Base-by-base conservation (phyloP, 2,113 vertebrate genomes). In the Lanius collurio region DNA sequence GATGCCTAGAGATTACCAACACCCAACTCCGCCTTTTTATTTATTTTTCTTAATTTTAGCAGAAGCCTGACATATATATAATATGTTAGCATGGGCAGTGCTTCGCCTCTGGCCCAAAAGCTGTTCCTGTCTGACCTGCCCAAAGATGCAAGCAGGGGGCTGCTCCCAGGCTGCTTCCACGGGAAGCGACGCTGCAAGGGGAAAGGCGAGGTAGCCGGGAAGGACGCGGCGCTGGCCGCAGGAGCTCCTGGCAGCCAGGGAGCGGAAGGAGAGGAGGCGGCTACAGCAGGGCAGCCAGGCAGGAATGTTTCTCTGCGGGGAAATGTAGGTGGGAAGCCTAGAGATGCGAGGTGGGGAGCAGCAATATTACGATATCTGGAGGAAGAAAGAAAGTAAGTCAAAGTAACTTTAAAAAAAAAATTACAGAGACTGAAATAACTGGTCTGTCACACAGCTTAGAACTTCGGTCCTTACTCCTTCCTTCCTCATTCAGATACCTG, bases 391-490 rank as follows among this genome's bases (percentile, higher is more conserved):
- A 21, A 5, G 0, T 33, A 17, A 57, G 10, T 33, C 23, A 55
- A 56, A 83, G n/a, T 24, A 60, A 60, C 35, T 44, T 50, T 18
- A 5, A 12, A 39, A 15, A 41, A 65, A 2, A 5, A 17, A 15
- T 2, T 2, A 16, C 13, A 10, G 2, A 6, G 49, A 18, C 33
- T 30, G 19, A 80, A 60, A 46, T 46, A 52, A 67, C 52, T 46
- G 8, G 0, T 15, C 10, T 18, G 0, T 44, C 44, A 11, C 31
- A 44, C 12, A 53, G 52, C 15, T 15, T 33, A 9, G 6, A 55
- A 24, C 11, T 23, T 52, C 21, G 9, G 55, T 27, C 64, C 55
- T 41, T 42, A 24, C 5, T 46, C 39, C 15, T 23, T 56, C 30
- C 49, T 17, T n/a, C 28, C 37, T 67, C 23, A 39, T 23, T 59